Evolutionary conservation across 1,140 invertebrate species (phyloP), one percentile per base, ranked within the genome.

Genomic region (Aradophagus sp.): DNA sequence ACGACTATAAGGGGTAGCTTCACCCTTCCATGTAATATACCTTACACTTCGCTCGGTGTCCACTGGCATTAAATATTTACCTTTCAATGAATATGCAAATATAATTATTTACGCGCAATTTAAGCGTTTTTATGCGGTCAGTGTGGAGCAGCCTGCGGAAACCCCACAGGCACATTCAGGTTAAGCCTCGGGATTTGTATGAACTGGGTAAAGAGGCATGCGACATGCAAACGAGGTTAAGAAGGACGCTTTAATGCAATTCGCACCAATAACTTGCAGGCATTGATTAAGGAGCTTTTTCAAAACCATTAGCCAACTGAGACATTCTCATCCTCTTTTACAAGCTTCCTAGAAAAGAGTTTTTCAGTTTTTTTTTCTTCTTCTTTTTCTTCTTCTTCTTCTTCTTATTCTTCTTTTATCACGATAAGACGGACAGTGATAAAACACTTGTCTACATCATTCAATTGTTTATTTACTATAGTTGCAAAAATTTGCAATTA

Each of bases 11-110:
- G 58, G 74, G 70, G 58, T 42, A 52, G 41, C 62, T 63, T 31
- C 56, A 23, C 63, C 50, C 72, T 47, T 65, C 39, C 55, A 55
- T 67, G 69, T 77, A 74, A 76, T 80, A 75, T 80, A 80, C 80
- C 81, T 82, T 84, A 79, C 76, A 79, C 74, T 80, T 82, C 80
- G 73, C 75, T 66, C 77, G 59, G 67, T 63, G 75, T 76, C 77
- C 73, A 61, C 52, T 58, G 41, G 69, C 73, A 79, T 85, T 86
- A 85, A 85, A 85, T 86, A 85, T 86, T 86, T 85, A 85, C 83
- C 77, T 85, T 85, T 81, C 79, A 82, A 86, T 86, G 83, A 86
- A 86, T 86, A 86, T 86, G 84, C 82, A 85, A 86, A 86, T 84
- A 84, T 84, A 83, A 85, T 85, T 85, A 84, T 84, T 84, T 83